A percentile compares a stretch with the other conserved stretches of the same genome.
phyloP scores from a whole-genome alignment of 2,113 vertebrate species.

The Lepidothrix coronata region DNA sequence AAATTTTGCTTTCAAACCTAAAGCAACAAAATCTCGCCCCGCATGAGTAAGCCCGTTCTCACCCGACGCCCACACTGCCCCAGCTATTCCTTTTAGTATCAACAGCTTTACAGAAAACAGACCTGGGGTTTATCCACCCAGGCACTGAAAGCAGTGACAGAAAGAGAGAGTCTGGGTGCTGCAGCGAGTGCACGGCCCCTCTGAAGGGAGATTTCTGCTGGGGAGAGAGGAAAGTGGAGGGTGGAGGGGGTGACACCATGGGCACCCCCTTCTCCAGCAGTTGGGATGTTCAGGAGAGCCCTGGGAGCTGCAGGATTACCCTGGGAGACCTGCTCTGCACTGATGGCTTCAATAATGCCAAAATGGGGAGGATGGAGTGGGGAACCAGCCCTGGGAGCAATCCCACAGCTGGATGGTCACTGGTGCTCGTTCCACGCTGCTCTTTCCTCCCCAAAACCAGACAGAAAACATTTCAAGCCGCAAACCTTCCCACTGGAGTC shows the following conservation, averaged over 20 bases:
- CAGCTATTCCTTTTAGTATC: conserved; percentile 12
- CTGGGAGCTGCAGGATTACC: too few relatives aligned
- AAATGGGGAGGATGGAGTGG: fast-evolving
- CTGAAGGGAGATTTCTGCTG: neutral
- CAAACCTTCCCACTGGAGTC: neutral
- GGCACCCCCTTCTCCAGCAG: neutral
- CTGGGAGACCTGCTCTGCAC: fast-evolving
- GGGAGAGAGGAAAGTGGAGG: fast-evolving
- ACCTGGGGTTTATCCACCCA: neutral
- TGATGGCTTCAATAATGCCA: fast-evolving
- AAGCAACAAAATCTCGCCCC: neutral
- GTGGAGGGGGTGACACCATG: neutral
- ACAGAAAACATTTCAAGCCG: neutral
- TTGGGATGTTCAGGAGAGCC: fast-evolving
- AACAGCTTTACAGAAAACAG: conserved; percentile 47
- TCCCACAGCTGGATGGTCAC: neutral
- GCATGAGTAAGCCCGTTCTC: conserved; percentile 16
- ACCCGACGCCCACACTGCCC: conserved; percentile 21
- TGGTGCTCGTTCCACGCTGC: fast-evolving
- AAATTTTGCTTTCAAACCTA: neutral
- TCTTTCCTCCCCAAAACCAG: neutral
- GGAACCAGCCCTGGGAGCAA: neutral
- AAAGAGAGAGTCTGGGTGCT: neutral
- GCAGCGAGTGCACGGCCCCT: fast-evolving
- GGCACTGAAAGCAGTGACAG: neutral